phyloP scores from a whole-genome alignment of 2,888 invertebrate genomes.

The Phanerotoma sp. region DNA sequence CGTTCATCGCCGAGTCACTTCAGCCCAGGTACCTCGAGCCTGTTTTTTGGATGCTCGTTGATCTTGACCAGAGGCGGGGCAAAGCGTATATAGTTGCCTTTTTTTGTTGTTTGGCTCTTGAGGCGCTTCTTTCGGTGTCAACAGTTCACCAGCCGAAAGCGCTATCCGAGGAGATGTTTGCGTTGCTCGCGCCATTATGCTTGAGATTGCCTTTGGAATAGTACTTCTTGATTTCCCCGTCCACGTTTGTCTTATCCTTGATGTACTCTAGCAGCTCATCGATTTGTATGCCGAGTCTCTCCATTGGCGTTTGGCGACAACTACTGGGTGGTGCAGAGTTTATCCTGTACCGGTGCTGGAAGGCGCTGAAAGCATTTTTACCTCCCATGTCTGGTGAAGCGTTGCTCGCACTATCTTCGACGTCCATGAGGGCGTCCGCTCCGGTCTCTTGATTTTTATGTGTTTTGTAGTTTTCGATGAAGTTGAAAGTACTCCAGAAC shows the following conservation, averaged over 20 bases:
- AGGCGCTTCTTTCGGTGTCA: background rate
- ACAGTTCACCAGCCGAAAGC: background rate
- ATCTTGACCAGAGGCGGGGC: background rate
- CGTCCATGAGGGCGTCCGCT: background rate
- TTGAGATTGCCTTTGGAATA: too few relatives aligned
- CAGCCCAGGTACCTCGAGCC: too few relatives aligned
- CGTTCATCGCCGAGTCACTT: too few relatives aligned
- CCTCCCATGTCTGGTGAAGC: background rate
- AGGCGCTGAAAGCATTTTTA: too few relatives aligned
- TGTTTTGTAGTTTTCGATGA: background rate
- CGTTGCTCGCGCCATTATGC: background rate
- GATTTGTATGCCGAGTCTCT: background rate
- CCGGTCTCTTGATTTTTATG: background rate
- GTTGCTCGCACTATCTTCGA: background rate
- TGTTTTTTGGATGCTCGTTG: too few relatives aligned
- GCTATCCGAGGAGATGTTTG: background rate
- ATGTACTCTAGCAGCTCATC: background rate
- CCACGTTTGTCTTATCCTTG: background rate
- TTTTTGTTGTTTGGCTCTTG: background rate
- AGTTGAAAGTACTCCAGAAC: constrained; percentile 7
- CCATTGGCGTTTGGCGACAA: background rate
- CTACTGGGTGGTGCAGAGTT: background rate
- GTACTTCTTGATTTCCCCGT: background rate
- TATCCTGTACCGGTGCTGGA: too few relatives aligned
- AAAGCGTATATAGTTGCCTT: background rate